Conservation (phyloP, 2,888 invertebrate species). For the Hemistola chrysoprasaria region DNA sequence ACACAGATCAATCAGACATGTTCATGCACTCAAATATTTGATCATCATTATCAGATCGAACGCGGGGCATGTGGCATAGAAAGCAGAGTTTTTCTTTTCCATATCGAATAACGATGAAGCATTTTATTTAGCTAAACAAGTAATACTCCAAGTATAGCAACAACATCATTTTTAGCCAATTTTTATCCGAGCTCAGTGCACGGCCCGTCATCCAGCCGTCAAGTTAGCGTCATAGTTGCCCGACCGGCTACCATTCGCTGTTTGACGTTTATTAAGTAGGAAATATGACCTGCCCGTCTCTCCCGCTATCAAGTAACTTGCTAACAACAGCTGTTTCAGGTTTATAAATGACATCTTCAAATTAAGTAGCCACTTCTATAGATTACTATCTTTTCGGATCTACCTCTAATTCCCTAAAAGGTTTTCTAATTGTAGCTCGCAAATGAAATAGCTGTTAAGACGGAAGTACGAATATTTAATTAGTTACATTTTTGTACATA, state of each 20-base stretch:
- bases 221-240: conserved; percentile 59
- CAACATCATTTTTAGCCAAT: conserved; percentile 55
- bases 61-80: too few species aligned
- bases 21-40: too few species aligned
- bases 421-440: neutral
- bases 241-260: conserved; percentile 34
- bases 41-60: too few species aligned
- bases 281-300: conserved; percentile 47
- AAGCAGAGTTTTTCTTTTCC: neutral
- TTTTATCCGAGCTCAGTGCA: conserved; percentile 23
- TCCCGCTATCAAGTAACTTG: conserved; percentile 32
- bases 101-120: conserved; percentile 11
- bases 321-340: conserved; percentile 43
- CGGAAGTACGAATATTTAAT: too few species aligned
- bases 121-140: conserved; percentile 32
- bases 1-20: too few species aligned
- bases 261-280: conserved; percentile 67
- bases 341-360: conserved; percentile 28
- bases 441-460: conserved; percentile 1
- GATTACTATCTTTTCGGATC: neutral
- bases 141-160: conserved; percentile 37
- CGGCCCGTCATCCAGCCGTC: conserved; percentile 54
- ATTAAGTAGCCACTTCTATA: conserved; percentile 9
- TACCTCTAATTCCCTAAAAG: neutral
- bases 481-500: too few species aligned